A percentile compares a stretch with the other conserved stretches of the same genome.
These are phyloP conservation scores for Bos javanicus DNA, from an alignment of 2,113 vertebrate genomes.

Conservation along the genomic window DNA sequence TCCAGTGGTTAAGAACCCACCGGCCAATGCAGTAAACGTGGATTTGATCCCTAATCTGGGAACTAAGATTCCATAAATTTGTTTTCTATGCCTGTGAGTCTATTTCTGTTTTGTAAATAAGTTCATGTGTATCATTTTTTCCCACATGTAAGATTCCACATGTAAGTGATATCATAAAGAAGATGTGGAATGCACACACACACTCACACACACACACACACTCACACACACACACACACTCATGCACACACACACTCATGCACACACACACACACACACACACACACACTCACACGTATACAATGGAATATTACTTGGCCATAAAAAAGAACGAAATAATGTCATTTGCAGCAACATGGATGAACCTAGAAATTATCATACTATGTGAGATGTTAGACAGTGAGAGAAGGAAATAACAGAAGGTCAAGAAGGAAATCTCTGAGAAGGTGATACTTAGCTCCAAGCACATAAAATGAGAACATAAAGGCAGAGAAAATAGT, in stretches of 20 bases:
- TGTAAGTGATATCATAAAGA: neutral
- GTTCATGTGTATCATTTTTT: neutral
- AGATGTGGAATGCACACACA: neutral
- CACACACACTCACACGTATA: neutral
- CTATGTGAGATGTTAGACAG: neutral
- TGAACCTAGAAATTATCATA: neutral
- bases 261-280: fast-evolving
- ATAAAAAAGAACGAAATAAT: neutral
- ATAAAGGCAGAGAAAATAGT: neutral
- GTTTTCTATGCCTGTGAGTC: neutral
- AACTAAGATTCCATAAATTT: neutral
- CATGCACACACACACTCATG: fast-evolving
- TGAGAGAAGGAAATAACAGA: neutral
- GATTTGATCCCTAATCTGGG: neutral
- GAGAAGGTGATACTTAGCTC: neutral
- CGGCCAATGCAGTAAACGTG: neutral
- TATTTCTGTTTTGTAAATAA: neutral
- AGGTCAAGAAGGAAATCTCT: neutral
- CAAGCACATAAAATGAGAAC: neutral
- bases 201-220: neutral
- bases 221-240: too few relatives aligned
- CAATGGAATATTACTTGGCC: neutral
- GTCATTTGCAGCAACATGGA: neutral
- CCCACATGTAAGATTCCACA: neutral
- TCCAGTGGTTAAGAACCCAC: neutral